phyloP scores from a whole-genome alignment of 2,113 vertebrate genomes.

The Butorides virescens region DNA sequence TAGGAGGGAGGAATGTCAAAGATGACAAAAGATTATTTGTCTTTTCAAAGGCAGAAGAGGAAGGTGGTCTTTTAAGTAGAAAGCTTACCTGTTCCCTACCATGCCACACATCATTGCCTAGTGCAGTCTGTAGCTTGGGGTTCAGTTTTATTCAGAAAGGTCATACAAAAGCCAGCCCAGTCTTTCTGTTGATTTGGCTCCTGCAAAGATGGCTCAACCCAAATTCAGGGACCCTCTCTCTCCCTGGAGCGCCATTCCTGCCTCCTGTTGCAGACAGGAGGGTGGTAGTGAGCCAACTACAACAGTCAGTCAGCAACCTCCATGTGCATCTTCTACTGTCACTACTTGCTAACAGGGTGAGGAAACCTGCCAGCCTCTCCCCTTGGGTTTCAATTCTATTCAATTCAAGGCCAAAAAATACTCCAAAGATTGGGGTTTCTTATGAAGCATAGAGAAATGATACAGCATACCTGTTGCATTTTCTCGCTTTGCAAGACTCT shows the following conservation, averaged over 20 bases:
- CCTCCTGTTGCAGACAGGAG: background rate
- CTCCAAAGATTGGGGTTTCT: background rate
- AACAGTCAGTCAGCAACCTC: background rate
- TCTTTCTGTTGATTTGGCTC: background rate
- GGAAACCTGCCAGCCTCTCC: background rate
- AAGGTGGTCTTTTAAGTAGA: background rate
- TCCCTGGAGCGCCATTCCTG: background rate
- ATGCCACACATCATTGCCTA: fast-evolving
- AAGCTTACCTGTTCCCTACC: background rate
- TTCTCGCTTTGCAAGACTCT: background rate
- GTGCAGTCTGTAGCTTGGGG: background rate
- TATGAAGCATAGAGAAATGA: background rate
- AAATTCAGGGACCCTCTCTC: background rate
- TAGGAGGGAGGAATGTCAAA: background rate
- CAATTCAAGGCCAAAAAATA: background rate
- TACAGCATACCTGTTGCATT: background rate
- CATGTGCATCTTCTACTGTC: background rate
- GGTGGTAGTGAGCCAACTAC: background rate
- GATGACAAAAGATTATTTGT: background rate
- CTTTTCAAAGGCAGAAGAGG: background rate
- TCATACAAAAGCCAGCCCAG: background rate
- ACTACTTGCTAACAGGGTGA: background rate
- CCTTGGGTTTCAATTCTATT: background rate
- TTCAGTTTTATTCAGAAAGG: background rate
- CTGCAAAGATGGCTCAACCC: background rate